Evolutionary conservation across 2,888 invertebrate genomes (phyloP).

Genomic region (Rhopalosiphum nymphaeae): DNA sequence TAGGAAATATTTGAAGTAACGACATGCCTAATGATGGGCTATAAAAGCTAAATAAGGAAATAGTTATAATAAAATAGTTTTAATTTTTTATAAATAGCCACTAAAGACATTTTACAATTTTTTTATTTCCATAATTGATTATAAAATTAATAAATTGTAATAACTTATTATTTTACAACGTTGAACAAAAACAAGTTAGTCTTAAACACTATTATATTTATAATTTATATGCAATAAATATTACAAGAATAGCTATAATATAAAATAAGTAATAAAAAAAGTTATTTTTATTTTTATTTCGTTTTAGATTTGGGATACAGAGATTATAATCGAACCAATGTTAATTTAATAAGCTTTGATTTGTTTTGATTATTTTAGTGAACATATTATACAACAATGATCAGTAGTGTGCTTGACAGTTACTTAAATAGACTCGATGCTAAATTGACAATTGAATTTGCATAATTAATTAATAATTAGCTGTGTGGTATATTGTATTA

Average conservation of each 20-base stretch:
- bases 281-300: neutral
- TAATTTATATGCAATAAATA: neutral
- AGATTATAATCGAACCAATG: neutral
- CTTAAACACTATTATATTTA: neutral
- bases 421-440: neutral
- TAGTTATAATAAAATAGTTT: no score
- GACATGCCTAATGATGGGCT: neutral
- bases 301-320: neutral
- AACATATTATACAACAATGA: neutral
- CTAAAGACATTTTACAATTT: no score
- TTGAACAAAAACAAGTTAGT: no score
- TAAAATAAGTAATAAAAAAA: neutral
- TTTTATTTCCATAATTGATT: no score
- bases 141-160: no score
- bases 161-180: no score
- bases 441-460: neutral
- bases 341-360: neutral
- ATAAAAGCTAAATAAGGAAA: neutral
- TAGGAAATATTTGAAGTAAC: neutral
- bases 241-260: neutral
- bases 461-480: neutral
- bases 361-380: neutral
- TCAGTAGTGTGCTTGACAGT: neutral
- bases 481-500: neutral
- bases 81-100: no score